Evolutionary conservation across 2,888 invertebrate genomes (phyloP).

Genomic region (Willowsia nigromaculata): DNA sequence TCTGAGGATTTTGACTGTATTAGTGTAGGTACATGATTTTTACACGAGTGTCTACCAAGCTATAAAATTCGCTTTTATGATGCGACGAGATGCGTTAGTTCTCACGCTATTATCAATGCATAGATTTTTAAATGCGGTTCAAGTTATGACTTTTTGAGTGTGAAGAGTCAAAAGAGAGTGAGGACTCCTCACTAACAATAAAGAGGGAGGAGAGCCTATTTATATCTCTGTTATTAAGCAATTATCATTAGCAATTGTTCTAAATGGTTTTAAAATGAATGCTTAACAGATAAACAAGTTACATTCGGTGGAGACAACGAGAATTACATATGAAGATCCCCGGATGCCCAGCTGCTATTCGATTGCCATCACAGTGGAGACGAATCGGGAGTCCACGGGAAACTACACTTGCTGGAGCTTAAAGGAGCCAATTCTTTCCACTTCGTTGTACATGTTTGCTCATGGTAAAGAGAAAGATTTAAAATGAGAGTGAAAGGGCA

Average conservation of each 20-base stretch:
- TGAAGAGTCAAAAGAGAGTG: background rate
- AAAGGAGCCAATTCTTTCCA: constrained; percentile 34
- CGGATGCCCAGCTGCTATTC: constrained; percentile 67
- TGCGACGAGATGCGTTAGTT: background rate
- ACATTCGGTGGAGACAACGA: constrained; percentile 63
- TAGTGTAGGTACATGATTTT: constrained; percentile 31
- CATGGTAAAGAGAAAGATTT: constrained; percentile 61
- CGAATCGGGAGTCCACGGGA: constrained; percentile 71
- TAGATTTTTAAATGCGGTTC: no score
- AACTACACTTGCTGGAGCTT: constrained; percentile 72
- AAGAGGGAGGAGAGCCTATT: background rate
- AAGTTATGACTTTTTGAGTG: no score
- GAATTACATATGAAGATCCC: constrained; percentile 44
- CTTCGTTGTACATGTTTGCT: constrained; percentile 71
- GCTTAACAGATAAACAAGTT: constrained; percentile 68
- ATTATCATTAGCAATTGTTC: constrained; percentile 6
- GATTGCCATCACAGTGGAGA: constrained; percentile 63
- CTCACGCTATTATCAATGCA: background rate
- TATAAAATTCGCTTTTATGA: background rate
- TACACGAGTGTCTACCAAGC: background rate
- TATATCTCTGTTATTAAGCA: constrained; percentile 5
- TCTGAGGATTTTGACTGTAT: background rate
- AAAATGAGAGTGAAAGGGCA: background rate
- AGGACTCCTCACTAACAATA: background rate
- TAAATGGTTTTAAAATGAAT: background rate